Evolutionary conservation across 2,797 vertebrate genomes (phyloP).

Genomic region (Menidia menidia): DNA sequence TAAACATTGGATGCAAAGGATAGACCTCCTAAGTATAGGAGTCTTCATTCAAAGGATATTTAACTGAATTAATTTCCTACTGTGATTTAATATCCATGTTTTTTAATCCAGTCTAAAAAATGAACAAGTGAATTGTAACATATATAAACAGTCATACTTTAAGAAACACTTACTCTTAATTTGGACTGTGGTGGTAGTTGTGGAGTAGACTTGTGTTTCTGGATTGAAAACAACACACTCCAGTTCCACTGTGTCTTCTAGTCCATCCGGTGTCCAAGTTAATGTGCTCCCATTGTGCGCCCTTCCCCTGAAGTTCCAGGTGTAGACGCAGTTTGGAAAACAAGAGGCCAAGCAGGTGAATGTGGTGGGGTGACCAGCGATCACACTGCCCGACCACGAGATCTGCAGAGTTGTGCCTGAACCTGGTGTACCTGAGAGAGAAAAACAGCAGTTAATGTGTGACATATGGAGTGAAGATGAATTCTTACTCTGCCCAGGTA

Average conservation of each 20-base stretch:
- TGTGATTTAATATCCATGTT: too few species aligned
- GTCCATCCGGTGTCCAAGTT: constrained; percentile 55
- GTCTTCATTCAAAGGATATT: background rate
- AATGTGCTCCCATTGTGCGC: constrained; percentile 26
- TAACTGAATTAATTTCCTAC: too few species aligned
- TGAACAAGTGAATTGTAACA: background rate
- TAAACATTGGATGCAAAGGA: background rate
- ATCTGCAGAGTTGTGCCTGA: constrained; percentile 17
- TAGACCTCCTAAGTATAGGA: background rate
- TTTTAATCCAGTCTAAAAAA: background rate
- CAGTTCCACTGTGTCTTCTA: constrained; percentile 19
- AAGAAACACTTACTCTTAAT: constrained; percentile 45
- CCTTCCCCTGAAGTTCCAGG: constrained; percentile 43
- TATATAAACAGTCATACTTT: background rate
- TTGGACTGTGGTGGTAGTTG: constrained; percentile 9
- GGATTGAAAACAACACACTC: constrained; percentile 30
- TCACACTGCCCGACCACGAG: constrained; percentile 15
- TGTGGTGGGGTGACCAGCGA: constrained; percentile 31
- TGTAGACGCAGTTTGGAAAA: constrained; percentile 48
- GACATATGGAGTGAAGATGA: background rate
- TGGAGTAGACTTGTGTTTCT: constrained; percentile 4
- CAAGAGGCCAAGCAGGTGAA: constrained; percentile 59
- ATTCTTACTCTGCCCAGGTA: background rate
- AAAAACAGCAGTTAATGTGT: background rate
- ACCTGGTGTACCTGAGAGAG: constrained; percentile 31